Conservation (phyloP, 2,797 vertebrate species). For the Malacoraja senta region DNA sequence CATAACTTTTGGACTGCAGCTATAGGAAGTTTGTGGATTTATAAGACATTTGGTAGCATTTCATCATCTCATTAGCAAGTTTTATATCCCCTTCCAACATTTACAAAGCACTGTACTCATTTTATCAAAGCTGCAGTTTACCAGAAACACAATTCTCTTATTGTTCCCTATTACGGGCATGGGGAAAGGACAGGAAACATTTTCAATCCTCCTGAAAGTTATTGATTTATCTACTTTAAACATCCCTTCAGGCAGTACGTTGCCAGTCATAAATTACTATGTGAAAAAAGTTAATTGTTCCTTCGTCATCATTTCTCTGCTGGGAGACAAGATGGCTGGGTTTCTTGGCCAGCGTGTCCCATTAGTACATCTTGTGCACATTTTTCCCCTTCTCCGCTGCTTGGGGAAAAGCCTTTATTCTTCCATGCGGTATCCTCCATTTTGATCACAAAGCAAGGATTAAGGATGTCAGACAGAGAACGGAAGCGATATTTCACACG, state of each 20-base stretch:
- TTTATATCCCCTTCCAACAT: background rate
- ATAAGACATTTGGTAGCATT: background rate
- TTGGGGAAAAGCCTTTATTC: background rate
- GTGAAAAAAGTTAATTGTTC: background rate
- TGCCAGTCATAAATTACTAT: no score
- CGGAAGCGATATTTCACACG: background rate
- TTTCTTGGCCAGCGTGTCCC: background rate
- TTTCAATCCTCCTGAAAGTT: background rate
- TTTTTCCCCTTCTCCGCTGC: background rate
- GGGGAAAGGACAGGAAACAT: no score
- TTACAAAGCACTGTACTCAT: background rate
- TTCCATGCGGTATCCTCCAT: background rate
- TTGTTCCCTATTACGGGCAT: no score
- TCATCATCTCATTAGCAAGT: background rate
- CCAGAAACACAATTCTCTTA: no score
- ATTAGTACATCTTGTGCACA: background rate
- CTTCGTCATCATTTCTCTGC: background rate
- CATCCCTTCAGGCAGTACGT: background rate
- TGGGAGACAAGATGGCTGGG: background rate
- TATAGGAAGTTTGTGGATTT: background rate
- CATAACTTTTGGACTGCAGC: background rate
- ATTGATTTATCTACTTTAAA: background rate
- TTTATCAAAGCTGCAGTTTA: background rate
- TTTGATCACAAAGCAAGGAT: background rate
- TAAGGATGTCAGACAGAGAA: background rate